Base-by-base conservation (phyloP, 2,113 vertebrate species). In the Paratilapia polleni region DNA sequence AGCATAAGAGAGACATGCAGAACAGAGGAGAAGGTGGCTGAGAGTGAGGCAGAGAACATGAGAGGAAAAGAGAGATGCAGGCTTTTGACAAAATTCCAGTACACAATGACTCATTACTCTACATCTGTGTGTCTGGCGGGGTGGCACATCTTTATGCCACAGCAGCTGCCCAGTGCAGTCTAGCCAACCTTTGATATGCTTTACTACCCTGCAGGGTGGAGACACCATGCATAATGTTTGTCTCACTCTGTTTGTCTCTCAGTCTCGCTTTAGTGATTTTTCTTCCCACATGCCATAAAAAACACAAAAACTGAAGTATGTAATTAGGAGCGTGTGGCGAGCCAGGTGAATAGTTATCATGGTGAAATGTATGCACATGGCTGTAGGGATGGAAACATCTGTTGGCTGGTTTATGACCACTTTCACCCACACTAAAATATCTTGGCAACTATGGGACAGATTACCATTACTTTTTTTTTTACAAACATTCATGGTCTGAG, bases 91-190 rank as follows among this genome's bases (percentile, higher is more conserved):
- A 74, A 80, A 86, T 85, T 87, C 89, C 83, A 90, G 81, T 68
- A 81, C 80, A 90, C 87, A 92, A 63, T 83, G 78, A 90, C 57
- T 89, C 88, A 91, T 94, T 92, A 90, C 88, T 91, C 87, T 85
- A 77, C 88, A 91, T 92, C 84, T 91, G 91, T 87, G 86, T 83
- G 81, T 93, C 83, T 92, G 93, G 86, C 81, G 82, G 88, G 61
- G 80, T 76, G 59, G 81, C 57, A 22, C 86, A 88, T 90, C 84
- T 92, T 88, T 86, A 86, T 62, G 60, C 86, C 86, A 41, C 81
- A 86, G 86, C 87, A 91, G 86, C 89, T 93, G 91, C 88, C 89
- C 82, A 57, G 62, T 78, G 86, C 85, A 79, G 89, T 75, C 75
- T 31, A 83, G 88, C 91, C 87, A 88, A 88, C 70, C 83, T 79